phyloP scores from a whole-genome alignment of 2,113 vertebrate species.

The Columba livia region DNA sequence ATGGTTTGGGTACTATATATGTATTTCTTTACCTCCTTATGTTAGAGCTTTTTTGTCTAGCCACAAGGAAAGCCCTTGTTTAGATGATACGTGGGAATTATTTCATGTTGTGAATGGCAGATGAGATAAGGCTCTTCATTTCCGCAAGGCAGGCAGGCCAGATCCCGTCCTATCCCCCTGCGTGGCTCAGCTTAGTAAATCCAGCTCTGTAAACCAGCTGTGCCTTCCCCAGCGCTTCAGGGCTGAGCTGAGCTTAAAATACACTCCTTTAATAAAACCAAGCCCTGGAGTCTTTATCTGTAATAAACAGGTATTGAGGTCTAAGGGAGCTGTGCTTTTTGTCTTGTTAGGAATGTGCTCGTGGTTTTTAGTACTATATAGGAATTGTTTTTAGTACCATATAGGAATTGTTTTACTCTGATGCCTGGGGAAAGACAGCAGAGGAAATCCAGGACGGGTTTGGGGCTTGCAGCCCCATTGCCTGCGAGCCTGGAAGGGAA shows the following conservation, averaged over 20 bases:
- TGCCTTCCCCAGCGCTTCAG: not conserved
- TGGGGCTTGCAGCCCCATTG: not conserved
- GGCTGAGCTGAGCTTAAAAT: accelerated
- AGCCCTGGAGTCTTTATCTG: not conserved
- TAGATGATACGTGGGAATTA: accelerated
- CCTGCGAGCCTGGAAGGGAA: not conserved
- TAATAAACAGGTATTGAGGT: not conserved
- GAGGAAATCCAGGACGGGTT: not conserved
- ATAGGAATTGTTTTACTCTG: not conserved
- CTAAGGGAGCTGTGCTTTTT: not conserved
- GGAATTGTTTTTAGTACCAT: not conserved
- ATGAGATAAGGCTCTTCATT: accelerated
- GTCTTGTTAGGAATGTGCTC: not conserved
- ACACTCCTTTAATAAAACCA: not conserved
- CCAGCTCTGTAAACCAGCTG: accelerated
- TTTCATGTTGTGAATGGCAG: accelerated
- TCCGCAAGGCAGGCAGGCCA: accelerated
- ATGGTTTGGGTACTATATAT: not conserved
- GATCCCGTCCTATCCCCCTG: not conserved
- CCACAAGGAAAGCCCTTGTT: not conserved
- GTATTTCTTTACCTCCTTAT: not conserved
- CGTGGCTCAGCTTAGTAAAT: not conserved
- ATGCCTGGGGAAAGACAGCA: not conserved
- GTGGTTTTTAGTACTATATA: accelerated
- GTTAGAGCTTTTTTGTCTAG: not conserved